phyloP scores from a whole-genome alignment of 1,140 invertebrate genomes.

The Oryctes rhinoceros region DNA sequence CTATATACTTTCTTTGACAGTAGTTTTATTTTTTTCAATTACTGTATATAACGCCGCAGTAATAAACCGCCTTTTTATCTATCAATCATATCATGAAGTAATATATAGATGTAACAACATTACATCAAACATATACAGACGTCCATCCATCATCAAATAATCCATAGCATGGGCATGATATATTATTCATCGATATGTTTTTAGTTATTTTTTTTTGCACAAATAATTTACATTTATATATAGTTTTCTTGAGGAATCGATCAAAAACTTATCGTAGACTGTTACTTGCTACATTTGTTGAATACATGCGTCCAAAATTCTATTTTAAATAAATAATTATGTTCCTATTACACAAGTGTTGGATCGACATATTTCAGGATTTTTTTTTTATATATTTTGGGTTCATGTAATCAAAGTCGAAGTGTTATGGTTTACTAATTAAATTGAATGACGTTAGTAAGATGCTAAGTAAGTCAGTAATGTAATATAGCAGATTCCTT shows the following conservation, averaged over 20 bases:
- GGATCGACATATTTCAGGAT: background rate
- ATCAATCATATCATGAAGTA: conserved; percentile 29
- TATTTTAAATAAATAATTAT: background rate
- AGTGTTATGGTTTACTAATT: too few relatives aligned
- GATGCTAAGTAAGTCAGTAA: too few relatives aligned
- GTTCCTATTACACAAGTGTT: background rate
- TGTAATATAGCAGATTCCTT: too few relatives aligned
- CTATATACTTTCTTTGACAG: conserved; percentile 15
- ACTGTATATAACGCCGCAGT: conserved; percentile 11
- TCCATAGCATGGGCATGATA: conserved; percentile 13
- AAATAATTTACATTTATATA: background rate
- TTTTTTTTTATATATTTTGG: background rate
- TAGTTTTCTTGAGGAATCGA: background rate
- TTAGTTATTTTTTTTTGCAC: conserved; percentile 11
- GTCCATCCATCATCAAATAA: background rate
- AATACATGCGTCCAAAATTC: conserved; percentile 7
- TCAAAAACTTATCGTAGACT: background rate
- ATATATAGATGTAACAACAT: conserved; percentile 37
- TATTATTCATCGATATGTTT: background rate
- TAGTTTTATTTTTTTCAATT: conserved; percentile 13
- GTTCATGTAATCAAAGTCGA: background rate
- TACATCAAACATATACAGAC: conserved; percentile 19
- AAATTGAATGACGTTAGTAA: too few relatives aligned
- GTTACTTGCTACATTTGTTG: background rate
- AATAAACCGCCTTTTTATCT: background rate